A percentile compares a stretch with the other conserved stretches of the same genome.
phyloP scores from a whole-genome alignment of 2,797 vertebrate genomes.

The Coluber constrictor region DNA sequence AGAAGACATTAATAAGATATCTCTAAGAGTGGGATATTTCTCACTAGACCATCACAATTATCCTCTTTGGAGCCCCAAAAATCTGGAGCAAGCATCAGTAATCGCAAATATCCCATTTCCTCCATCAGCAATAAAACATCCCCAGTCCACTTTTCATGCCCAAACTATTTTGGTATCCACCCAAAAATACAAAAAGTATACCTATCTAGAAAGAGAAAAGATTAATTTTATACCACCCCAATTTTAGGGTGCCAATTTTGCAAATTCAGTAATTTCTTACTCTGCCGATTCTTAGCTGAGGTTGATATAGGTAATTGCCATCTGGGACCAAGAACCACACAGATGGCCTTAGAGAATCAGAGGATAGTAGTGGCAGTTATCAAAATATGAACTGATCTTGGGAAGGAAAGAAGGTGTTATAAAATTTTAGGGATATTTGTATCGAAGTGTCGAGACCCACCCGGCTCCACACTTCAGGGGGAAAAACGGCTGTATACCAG shows the following conservation, averaged over 20 bases:
- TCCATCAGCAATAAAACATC: neutral
- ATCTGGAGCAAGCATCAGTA: neutral
- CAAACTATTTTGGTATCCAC: neutral
- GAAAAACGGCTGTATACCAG: no score
- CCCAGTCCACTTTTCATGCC: neutral
- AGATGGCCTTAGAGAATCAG: neutral
- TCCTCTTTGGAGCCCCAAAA: neutral
- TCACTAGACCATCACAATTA: neutral
- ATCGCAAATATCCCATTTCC: neutral
- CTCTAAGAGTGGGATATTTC: neutral
- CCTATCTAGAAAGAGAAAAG: neutral
- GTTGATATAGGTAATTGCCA: neutral
- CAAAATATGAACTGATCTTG: neutral
- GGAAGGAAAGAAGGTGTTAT: neutral
- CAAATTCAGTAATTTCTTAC: neutral
- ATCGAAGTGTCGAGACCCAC: no score
- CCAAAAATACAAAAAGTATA: neutral
- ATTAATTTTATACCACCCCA: neutral
- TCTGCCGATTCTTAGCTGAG: neutral
- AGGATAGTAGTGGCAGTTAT: neutral
- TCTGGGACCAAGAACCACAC: neutral
- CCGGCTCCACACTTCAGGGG: no score
- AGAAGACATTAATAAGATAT: neutral
- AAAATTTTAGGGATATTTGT: neutral
- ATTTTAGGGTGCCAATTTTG: neutral